These are phyloP conservation scores for Masticophis lateralis DNA, from an alignment of 2,797 vertebrate species.

Conservation along the genomic window DNA sequence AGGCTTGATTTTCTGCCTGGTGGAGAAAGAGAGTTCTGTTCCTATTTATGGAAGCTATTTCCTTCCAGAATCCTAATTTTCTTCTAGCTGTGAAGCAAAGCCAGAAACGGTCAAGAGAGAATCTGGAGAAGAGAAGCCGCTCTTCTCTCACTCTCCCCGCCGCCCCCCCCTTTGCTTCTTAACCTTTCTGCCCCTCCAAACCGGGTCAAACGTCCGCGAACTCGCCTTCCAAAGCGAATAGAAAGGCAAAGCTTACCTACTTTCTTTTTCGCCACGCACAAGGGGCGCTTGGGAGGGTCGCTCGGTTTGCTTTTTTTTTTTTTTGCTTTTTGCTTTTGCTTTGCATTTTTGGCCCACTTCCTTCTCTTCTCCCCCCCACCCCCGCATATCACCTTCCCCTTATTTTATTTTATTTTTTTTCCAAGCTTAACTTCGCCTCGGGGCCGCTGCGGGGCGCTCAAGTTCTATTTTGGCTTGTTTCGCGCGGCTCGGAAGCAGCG, in stretches of 20 bases:
- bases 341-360: not conserved
- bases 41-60: not conserved
- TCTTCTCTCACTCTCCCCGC: not conserved
- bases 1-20: not conserved
- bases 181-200: not conserved
- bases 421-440: not conserved
- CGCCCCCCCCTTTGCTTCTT: too few species aligned
- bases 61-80: not conserved
- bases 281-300: not conserved
- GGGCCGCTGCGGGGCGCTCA: conserved; percentile 68
- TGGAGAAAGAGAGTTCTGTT: not conserved
- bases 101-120: not conserved
- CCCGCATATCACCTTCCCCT: too few species aligned
- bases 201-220: not conserved
- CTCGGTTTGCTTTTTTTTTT: not conserved
- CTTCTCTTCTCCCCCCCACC: too few species aligned
- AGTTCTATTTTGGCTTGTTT: conserved; percentile 50
- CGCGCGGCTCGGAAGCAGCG: not conserved
- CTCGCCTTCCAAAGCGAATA: not conserved
- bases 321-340: too few species aligned
- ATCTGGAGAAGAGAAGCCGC: too few species aligned
- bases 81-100: not conserved
- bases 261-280: not conserved
- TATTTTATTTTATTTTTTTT: accelerated
- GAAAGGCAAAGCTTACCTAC: not conserved